Percentiles rank a stretch among this genome's conserved stretches.
These are phyloP conservation scores for Chelonia mydas DNA, from an alignment of 2,797 vertebrate species.

Conservation along the genomic window DNA sequence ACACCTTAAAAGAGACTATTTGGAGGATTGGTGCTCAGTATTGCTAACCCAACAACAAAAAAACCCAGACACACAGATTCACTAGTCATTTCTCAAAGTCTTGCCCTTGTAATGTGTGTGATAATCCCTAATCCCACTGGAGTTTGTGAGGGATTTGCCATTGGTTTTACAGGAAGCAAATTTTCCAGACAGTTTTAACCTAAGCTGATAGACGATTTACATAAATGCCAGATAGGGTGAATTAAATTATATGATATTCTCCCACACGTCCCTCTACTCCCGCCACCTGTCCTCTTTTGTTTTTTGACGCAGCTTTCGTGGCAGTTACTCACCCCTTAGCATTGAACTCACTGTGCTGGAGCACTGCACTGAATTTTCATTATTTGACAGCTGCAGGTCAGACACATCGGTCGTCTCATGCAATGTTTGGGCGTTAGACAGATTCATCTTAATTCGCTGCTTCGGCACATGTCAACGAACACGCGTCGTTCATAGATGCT, in stretches of 20 bases:
- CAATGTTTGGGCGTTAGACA: conserved; percentile 49
- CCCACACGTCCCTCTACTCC: neutral
- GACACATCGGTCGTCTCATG: conserved; percentile 43
- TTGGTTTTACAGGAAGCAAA: neutral
- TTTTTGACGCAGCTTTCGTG: neutral
- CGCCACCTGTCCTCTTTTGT: neutral
- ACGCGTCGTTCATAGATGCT: conserved; percentile 56
- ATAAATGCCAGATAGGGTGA: neutral
- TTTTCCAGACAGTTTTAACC: neutral
- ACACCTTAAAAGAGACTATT: neutral
- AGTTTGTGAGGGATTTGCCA: too few species aligned
- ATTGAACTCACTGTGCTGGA: neutral
- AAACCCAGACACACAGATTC: neutral
- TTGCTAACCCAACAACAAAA: neutral
- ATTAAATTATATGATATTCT: neutral
- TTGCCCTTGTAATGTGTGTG: neutral
- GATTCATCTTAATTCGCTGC: conserved; percentile 66
- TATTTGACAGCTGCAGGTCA: conserved; percentile 48
- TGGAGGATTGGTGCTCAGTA: neutral
- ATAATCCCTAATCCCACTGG: neutral
- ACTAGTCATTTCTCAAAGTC: neutral
- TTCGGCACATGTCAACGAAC: conserved; percentile 58
- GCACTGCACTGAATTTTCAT: conserved; percentile 35
- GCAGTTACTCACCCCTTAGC: conserved; percentile 5
- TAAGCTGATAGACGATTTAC: neutral